A percentile compares a stretch with the other conserved stretches of the same genome.
phyloP scores from a whole-genome alignment of 2,113 vertebrate species.

The Myanophis thanlyinensis region DNA sequence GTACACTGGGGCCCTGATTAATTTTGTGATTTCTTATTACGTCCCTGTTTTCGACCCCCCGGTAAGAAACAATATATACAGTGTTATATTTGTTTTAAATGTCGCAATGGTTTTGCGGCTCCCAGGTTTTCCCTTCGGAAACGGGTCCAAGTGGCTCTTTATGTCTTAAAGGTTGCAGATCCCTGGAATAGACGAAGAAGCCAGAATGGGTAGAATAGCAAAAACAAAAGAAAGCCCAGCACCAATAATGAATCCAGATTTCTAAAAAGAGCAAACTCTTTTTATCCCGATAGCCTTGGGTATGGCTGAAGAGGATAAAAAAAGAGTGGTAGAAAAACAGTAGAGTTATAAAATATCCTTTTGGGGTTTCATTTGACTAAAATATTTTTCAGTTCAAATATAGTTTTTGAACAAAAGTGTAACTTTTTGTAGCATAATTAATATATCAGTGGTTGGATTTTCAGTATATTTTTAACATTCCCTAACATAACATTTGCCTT shows the following conservation, averaged over 20 bases:
- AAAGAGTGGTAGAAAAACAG: not conserved
- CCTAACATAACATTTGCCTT: not conserved
- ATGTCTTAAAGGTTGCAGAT: too few species aligned
- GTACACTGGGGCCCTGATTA: too few species aligned
- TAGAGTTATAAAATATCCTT: not conserved
- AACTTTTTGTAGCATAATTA: not conserved
- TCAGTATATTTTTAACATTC: not conserved
- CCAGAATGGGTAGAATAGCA: not conserved
- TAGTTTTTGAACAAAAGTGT: not conserved
- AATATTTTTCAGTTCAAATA: not conserved
- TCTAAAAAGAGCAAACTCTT: not conserved
- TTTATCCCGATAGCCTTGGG: not conserved
- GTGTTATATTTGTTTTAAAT: too few species aligned
- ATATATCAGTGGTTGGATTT: not conserved
- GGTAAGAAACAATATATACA: too few species aligned
- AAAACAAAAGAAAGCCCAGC: not conserved
- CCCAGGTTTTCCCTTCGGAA: too few species aligned
- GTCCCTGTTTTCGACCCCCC: too few species aligned
- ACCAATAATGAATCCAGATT: not conserved
- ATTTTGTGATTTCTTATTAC: too few species aligned
- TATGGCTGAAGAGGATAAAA: not conserved
- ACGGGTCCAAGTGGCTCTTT: too few species aligned
- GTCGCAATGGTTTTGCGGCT: too few species aligned
- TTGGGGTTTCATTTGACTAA: not conserved
- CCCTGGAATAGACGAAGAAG: too few species aligned